Conservation (phyloP, 2,113 vertebrate species). For the Neodontobutis hainanensis region DNA sequence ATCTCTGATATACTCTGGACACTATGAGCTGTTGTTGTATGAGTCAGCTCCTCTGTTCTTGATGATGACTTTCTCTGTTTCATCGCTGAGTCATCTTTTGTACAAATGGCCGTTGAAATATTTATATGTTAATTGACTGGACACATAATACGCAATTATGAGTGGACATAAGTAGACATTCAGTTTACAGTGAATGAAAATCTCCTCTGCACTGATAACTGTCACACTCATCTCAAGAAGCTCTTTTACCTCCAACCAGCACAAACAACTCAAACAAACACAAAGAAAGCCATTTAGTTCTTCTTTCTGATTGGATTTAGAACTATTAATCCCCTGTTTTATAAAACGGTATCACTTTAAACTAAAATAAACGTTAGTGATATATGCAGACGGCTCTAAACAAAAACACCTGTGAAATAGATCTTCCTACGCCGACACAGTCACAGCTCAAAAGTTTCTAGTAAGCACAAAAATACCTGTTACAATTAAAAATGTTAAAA, state of each 20-base stretch:
- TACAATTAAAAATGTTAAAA: conserved; percentile 44
- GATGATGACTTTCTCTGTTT: conserved; percentile 63
- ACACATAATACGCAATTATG: conserved; percentile 4
- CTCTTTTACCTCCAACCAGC: too few species aligned
- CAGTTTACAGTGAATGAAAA: conserved; percentile 4
- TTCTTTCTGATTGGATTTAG: too few species aligned
- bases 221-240: too few species aligned
- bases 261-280: too few species aligned
- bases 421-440: conserved; percentile 26
- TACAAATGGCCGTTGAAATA: conserved; percentile 49
- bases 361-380: neutral
- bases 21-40: conserved; percentile 62
- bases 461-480: conserved; percentile 30
- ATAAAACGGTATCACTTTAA: neutral
- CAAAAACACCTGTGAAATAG: conserved; percentile 17
- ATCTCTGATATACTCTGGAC: conserved; percentile 39
- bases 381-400: neutral
- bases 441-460: conserved; percentile 50
- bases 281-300: too few species aligned
- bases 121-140: conserved; percentile 50
- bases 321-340: neutral
- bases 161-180: neutral
- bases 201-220: neutral
- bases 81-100: conserved; percentile 60
- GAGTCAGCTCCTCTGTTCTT: conserved; percentile 71